A percentile compares a stretch with the other conserved stretches of the same genome.
These are phyloP conservation scores for Tribolium castaneum DNA, from an alignment of 1,140 invertebrate species.

Conservation along the genomic window DNA sequence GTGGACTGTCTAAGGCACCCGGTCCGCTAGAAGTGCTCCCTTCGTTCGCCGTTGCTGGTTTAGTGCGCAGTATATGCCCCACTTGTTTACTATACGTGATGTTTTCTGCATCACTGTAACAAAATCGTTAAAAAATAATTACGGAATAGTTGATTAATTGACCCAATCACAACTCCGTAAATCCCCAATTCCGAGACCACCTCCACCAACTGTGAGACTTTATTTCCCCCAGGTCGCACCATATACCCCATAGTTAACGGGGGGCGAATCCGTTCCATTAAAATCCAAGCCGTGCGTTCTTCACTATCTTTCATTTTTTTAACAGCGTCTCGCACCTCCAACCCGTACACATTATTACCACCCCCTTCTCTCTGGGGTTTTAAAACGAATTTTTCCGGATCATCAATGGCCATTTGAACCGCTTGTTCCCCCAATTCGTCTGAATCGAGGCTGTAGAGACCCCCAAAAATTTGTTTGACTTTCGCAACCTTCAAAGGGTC, in stretches of 20 bases:
- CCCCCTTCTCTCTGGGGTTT: slow-evolving; percentile 99
- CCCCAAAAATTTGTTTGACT: slow-evolving; percentile 88
- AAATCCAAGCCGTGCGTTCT: slow-evolving; percentile 88
- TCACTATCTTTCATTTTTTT: slow-evolving; percentile 70
- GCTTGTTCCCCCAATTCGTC: slow-evolving; percentile 82
- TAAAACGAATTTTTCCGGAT: slow-evolving; percentile 89
- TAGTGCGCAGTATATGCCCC: slow-evolving; percentile 94
- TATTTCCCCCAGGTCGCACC: slow-evolving; percentile 72
- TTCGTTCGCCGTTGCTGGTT: slow-evolving; percentile 86
- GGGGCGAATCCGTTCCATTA: slow-evolving; percentile 93
- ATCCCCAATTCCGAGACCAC: slow-evolving; percentile 94
- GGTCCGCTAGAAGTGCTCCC: slow-evolving; percentile 92
- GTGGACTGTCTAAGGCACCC: slow-evolving; percentile 90
- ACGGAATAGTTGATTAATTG: slow-evolving; percentile 43
- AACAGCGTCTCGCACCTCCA: slow-evolving; percentile 79
- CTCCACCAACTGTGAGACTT: slow-evolving; percentile 69
- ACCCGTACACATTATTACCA: slow-evolving; percentile 94
- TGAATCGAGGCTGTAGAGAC: slow-evolving; percentile 89
- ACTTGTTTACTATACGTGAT: slow-evolving; percentile 82
- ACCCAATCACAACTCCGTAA: slow-evolving; percentile 93
- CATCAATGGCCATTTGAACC: slow-evolving; percentile 82
- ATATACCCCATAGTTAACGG: slow-evolving; percentile 86
- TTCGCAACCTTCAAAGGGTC: slow-evolving; percentile 68
- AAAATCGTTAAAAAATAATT: slow-evolving; percentile 17
- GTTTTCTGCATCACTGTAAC: slow-evolving; percentile 73